phyloP scores from a whole-genome alignment of 2,113 vertebrate genomes.

The Takifugu bimaculatus region DNA sequence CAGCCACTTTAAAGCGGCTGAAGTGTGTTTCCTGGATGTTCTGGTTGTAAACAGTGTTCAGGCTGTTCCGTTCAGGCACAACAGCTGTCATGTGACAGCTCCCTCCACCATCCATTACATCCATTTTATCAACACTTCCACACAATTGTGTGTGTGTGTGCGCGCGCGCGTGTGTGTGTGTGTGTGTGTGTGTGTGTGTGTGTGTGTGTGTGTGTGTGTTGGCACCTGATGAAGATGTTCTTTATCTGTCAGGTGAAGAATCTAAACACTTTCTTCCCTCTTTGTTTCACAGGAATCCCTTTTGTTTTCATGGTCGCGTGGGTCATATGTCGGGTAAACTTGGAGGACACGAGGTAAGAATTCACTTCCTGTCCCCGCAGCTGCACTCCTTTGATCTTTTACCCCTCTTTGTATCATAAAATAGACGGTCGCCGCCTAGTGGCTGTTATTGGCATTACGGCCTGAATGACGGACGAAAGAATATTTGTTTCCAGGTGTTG shows the following conservation, averaged over 20 bases:
- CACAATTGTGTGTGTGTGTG: slow-evolving; percentile 20
- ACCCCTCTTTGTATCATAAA: not conserved
- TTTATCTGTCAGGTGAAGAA: slow-evolving; percentile 17
- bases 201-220: not conserved
- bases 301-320: slow-evolving; percentile 79
- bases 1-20: not conserved
- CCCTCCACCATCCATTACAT: slow-evolving; percentile 28
- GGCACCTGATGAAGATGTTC: slow-evolving; percentile 24
- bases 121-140: slow-evolving; percentile 15
- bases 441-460: not conserved
- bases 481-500: slow-evolving; percentile 79
- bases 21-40: slow-evolving; percentile 12
- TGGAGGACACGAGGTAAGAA: slow-evolving; percentile 83
- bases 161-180: not conserved
- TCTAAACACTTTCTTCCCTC: slow-evolving; percentile 27
- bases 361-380: not conserved
- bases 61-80: slow-evolving; percentile 14
- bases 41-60: slow-evolving; percentile 16
- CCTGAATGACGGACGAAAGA: not conserved
- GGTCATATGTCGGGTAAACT: slow-evolving; percentile 83
- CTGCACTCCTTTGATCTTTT: not conserved
- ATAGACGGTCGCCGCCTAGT: not conserved
- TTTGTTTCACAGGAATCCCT: slow-evolving; percentile 61
- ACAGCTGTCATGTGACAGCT: slow-evolving; percentile 15
- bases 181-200: not conserved